phyloP scores from a whole-genome alignment of 2,888 invertebrate species.

The Plagodis dolabraria region DNA sequence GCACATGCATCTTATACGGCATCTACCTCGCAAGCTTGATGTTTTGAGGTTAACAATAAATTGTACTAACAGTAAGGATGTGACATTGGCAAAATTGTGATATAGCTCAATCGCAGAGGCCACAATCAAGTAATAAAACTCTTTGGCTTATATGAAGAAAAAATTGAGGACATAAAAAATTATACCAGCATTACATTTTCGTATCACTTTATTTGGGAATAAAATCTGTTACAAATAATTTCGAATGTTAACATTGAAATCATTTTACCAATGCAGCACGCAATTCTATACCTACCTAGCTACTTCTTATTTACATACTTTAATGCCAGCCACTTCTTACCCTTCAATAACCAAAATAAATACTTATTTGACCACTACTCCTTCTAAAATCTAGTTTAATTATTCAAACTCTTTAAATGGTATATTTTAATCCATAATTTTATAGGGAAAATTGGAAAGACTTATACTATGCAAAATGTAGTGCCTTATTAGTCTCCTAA shows the following conservation, averaged over 20 bases:
- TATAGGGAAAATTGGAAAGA: constrained; percentile 48
- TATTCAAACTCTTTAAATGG: constrained; percentile 20
- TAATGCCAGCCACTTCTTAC: constrained; percentile 36
- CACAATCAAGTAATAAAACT: no score
- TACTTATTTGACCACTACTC: constrained; percentile 46
- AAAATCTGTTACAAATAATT: constrained; percentile 64
- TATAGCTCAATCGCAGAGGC: no score
- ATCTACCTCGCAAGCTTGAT: no score
- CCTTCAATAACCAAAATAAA: constrained; percentile 73
- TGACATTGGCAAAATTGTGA: no score
- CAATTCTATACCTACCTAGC: constrained; percentile 51
- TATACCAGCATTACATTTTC: constrained; percentile 31
- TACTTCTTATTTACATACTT: constrained; percentile 48
- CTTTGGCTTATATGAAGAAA: no score
- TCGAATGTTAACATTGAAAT: constrained; percentile 30
- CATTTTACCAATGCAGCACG: constrained; percentile 14
- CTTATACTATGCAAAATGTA: constrained; percentile 38
- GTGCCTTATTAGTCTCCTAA: constrained; percentile 2
- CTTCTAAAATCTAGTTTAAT: constrained; percentile 52
- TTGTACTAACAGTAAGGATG: no score
- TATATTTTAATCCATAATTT: constrained; percentile 19
- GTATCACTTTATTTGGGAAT: constrained; percentile 75
- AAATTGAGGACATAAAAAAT: neutral
- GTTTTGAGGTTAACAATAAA: no score
- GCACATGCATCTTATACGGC: no score